Conservation (phyloP, 2,113 vertebrate species). For the Rallus limicola region DNA sequence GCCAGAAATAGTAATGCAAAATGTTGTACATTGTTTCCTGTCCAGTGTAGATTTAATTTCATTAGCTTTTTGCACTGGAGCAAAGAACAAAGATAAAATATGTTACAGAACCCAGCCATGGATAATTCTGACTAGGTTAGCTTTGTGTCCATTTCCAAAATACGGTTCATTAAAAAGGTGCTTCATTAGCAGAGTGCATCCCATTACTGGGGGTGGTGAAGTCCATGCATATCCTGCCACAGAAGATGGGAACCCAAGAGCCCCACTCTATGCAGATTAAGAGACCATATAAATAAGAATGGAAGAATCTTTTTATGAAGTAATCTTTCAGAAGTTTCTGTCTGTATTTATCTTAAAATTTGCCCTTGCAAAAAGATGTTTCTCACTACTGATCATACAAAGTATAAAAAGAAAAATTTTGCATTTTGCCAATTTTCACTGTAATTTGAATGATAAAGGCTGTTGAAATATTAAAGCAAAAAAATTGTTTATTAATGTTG, state of each 20-base stretch:
- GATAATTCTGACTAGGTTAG: not conserved
- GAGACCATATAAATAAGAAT: not conserved
- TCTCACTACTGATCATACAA: slow-evolving; percentile 7
- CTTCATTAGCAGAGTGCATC: not conserved
- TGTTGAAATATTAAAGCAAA: slow-evolving; percentile 23
- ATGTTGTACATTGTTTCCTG: accelerated
- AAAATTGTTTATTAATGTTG: not conserved
- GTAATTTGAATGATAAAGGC: not conserved
- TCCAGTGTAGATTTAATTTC: not conserved
- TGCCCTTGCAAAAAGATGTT: not conserved
- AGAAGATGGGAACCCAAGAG: not conserved
- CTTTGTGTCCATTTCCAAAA: not conserved
- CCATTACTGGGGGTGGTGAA: not conserved
- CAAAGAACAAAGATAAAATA: not conserved
- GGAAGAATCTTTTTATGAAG: not conserved
- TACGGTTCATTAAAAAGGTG: not conserved
- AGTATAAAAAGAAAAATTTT: not conserved
- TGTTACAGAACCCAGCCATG: not conserved
- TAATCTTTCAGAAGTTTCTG: not conserved
- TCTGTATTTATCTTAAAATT: not conserved
- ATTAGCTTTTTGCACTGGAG: not conserved
- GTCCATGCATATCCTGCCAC: not conserved
- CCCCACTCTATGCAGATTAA: not conserved
- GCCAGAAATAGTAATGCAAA: not conserved
- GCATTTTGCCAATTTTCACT: slow-evolving; percentile 10